Evolutionary conservation across 1,140 invertebrate genomes (phyloP).

Genomic region (Trissolcus basalis): DNA sequence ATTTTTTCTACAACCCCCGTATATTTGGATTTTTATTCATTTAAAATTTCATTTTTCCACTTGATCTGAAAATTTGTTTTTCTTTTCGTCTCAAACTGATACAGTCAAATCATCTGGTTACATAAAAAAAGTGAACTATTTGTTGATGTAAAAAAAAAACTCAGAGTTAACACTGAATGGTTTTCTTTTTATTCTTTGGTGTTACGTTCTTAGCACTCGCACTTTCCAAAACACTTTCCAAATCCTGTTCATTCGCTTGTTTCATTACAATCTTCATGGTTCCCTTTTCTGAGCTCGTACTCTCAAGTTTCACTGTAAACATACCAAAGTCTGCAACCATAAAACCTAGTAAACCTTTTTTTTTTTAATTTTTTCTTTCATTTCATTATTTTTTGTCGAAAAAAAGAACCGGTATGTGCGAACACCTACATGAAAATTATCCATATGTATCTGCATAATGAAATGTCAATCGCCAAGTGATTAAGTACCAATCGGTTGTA

Average conservation of each 20-base stretch:
- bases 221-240: conserved; percentile 58
- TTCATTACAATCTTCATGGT: conserved; percentile 40
- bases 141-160: conserved; percentile 2
- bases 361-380: conserved; percentile 15
- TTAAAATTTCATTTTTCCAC: too few relatives aligned
- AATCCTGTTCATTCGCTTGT: conserved; percentile 49
- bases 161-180: too few relatives aligned
- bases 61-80: too few relatives aligned
- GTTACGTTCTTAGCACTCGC: conserved; percentile 27
- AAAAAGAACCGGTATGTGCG: conserved; percentile 20
- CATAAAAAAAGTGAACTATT: neutral
- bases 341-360: conserved; percentile 31
- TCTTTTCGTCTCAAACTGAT: too few relatives aligned
- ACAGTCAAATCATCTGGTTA: too few relatives aligned
- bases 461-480: conserved; percentile 36
- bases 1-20: too few relatives aligned
- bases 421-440: conserved; percentile 41
- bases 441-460: conserved; percentile 32
- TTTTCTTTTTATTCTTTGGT: conserved; percentile 24
- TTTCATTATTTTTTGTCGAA: conserved; percentile 5
- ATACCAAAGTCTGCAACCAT: conserved; percentile 14
- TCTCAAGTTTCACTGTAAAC: conserved; percentile 44
- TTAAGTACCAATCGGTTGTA: conserved; percentile 23
- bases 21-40: too few relatives aligned
- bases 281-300: conserved; percentile 32